Evolutionary conservation across 2,888 invertebrate species (phyloP), one percentile per base, ranked within the genome.

Genomic region (Rotaria macrura): DNA sequence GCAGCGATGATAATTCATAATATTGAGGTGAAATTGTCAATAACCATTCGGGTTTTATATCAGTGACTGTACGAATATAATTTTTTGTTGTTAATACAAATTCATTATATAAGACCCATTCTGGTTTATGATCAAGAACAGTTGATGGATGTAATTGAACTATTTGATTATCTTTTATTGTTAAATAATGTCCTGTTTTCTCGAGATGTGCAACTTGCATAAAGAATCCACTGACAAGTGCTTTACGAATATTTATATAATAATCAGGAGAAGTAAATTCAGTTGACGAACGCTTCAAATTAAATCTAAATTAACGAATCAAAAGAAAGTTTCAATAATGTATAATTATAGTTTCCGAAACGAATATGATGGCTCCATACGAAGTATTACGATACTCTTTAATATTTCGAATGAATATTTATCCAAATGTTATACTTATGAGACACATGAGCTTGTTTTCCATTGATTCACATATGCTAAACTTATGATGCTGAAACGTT

Each of bases 31-130:
- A 65, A 23, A 86, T 85, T 38, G 83, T 94, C 40, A 99, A 92
- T 85, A 99, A 92, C 98, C 93, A 93, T 88, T 93, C 93, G 17
- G 93, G 97, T 93, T 98, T 98, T 88, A 99, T 95, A 89, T 99
- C 99, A 0, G 97, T 97, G 25, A 98, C 97, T 0, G 98, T 99
- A 88, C 99, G 93, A 89, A 99, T 99, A 91, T 99, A 99, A 92
- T 99, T 99, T 92, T 99, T 99, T 87, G 98, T 97, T 87, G 99
- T 99, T 88, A 99, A 93, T 84, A 99, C 99, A 90, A 99, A 99
- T 92, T 99, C 99, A 92, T 99, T 98, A 92, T 99, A 99, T 87
- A 99, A 94, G 72, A 98, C 98, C 99, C 99, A 99, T 92, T 99
- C 99, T 0, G 99, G 99, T 91, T 99, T 99, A 92, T 99, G 99